Evolutionary conservation across 2,888 invertebrate genomes (phyloP).

Genomic region (Spisula solida): DNA sequence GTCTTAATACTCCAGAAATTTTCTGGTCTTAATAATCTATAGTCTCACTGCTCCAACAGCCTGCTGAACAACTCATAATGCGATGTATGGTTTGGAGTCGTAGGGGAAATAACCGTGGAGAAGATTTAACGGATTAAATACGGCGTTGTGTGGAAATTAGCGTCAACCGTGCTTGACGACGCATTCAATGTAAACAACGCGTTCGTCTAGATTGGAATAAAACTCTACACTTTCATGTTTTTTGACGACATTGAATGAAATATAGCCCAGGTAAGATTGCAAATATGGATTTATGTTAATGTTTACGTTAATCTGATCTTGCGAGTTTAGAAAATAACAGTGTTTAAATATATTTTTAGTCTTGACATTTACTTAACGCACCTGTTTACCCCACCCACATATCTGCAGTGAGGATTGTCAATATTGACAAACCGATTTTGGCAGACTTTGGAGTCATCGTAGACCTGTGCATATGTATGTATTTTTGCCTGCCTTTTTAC

Average conservation of each 20-base stretch:
- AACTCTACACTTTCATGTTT: neutral
- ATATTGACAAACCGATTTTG: too few species aligned
- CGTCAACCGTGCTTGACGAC: conserved; percentile 16
- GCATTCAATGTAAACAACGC: conserved; percentile 27
- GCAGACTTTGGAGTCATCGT: too few species aligned
- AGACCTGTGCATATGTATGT: too few species aligned
- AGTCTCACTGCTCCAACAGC: too few species aligned
- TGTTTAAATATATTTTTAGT: neutral
- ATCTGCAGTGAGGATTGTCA: neutral
- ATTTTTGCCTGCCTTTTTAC: too few species aligned
- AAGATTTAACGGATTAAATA: neutral
- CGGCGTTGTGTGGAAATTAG: neutral
- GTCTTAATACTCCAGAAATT: too few species aligned
- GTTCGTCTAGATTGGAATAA: neutral
- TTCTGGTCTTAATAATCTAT: too few species aligned
- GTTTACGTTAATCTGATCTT: neutral
- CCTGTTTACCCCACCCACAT: conserved; percentile 42
- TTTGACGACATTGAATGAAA: neutral
- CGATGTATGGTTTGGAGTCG: too few species aligned
- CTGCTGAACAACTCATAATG: too few species aligned
- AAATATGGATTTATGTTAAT: neutral
- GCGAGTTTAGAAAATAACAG: neutral
- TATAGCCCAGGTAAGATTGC: neutral
- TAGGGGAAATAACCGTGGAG: neutral
- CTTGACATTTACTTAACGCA: conserved; percentile 24